phyloP scores from a whole-genome alignment of 2,797 vertebrate species.

The Phataginus tetradactyla region DNA sequence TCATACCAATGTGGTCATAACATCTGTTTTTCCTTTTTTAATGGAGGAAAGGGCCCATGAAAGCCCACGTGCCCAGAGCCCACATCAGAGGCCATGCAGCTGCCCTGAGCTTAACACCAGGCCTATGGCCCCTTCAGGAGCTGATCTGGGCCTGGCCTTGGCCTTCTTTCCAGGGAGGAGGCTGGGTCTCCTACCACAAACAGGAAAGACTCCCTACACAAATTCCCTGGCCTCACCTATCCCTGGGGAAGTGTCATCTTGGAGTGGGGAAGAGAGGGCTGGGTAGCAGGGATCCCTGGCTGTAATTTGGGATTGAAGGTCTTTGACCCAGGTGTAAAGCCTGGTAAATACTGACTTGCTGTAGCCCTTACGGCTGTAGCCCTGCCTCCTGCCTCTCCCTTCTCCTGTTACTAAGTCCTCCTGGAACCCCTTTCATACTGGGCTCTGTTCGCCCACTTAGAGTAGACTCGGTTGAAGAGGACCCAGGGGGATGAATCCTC shows the following conservation, averaged over 20 bases:
- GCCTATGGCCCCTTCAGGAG: neutral
- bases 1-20: neutral
- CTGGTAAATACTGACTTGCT: neutral
- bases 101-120: accelerated
- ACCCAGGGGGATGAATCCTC: neutral
- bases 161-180: neutral
- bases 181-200: neutral
- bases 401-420: neutral
- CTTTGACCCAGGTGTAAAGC: neutral
- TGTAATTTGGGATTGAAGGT: neutral
- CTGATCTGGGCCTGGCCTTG: neutral
- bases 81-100: accelerated
- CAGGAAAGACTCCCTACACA: neutral
- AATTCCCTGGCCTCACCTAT: neutral
- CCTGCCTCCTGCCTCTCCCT: neutral
- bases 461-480: neutral
- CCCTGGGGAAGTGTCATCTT: neutral
- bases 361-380: neutral
- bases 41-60: neutral
- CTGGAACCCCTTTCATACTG: neutral
- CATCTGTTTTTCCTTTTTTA: neutral
- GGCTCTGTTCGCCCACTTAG: neutral
- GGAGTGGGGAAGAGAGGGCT: neutral
- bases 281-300: neutral
- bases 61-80: neutral